Evolutionary conservation across 2,113 vertebrate species (phyloP).

Genomic region (Odontophorus gujanensis): DNA sequence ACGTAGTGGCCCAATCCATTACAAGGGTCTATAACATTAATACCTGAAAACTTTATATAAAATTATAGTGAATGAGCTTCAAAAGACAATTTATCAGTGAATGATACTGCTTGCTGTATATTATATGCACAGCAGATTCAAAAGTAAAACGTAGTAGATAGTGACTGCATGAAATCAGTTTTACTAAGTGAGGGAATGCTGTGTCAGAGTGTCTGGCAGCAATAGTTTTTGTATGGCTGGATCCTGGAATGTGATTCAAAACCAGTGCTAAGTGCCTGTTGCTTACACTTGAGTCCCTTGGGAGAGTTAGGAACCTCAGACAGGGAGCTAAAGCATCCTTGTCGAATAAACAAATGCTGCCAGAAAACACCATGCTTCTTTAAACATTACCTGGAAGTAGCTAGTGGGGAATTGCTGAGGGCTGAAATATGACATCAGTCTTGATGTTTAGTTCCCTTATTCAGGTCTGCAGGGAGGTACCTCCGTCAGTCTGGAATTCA

Average conservation of each 20-base stretch:
- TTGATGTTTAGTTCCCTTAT: neutral
- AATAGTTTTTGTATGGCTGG: neutral
- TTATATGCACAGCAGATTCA: neutral
- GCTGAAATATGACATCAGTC: neutral
- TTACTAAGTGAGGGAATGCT: neutral
- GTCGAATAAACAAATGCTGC: neutral
- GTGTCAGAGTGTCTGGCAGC: neutral
- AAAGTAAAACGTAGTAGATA: neutral
- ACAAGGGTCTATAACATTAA: neutral
- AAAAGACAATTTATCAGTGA: neutral
- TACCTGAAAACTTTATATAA: neutral
- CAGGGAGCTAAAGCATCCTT: neutral
- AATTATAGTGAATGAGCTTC: neutral
- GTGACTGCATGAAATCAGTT: neutral
- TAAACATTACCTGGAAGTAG: neutral
- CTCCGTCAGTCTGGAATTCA: neutral
- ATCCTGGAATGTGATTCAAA: neutral
- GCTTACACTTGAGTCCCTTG: neutral
- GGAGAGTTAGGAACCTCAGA: neutral
- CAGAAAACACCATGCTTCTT: neutral
- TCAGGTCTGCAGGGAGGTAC: neutral
- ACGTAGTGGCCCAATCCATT: neutral
- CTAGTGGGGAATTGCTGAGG: neutral
- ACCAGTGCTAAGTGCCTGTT: neutral
- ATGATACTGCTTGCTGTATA: neutral